These are phyloP conservation scores for Apodemia hepburni DNA, from an alignment of 2,888 invertebrate species.

Conservation along the genomic window DNA sequence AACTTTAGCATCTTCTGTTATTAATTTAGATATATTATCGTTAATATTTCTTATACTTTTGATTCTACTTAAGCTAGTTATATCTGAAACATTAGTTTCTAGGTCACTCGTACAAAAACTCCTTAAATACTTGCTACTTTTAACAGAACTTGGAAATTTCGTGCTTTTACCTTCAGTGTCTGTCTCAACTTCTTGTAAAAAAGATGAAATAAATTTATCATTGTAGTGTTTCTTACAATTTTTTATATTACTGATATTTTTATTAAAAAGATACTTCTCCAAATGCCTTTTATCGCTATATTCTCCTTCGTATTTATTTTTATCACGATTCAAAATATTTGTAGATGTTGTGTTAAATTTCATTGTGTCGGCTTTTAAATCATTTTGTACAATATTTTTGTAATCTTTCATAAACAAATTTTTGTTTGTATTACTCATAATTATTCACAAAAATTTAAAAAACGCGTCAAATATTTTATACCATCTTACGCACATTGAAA, in stretches of 20 bases:
- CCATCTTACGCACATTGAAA: background rate
- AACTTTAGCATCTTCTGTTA: background rate
- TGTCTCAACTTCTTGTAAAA: background rate
- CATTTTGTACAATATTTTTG: background rate
- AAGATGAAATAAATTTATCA: background rate
- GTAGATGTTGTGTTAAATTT: background rate
- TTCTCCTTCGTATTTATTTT: background rate
- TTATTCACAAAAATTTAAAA: slow-evolving; percentile 10
- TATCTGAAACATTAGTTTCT: background rate
- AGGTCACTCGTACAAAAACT: background rate
- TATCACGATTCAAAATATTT: background rate
- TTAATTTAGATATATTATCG: background rate
- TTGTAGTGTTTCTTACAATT: background rate
- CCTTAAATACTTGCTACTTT: background rate
- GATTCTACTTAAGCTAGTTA: background rate
- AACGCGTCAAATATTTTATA: background rate
- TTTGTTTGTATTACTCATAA: background rate
- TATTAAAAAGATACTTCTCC: slow-evolving; percentile 1
- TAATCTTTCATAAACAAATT: background rate
- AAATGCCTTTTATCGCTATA: background rate
- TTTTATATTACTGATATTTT: background rate
- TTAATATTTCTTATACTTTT: background rate
- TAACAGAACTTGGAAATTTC: background rate
- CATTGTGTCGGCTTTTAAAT: background rate
- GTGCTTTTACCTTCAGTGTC: slow-evolving; percentile 1